Base-by-base conservation (phyloP, 2,888 invertebrate genomes). In the Ferrisia virgata region DNA sequence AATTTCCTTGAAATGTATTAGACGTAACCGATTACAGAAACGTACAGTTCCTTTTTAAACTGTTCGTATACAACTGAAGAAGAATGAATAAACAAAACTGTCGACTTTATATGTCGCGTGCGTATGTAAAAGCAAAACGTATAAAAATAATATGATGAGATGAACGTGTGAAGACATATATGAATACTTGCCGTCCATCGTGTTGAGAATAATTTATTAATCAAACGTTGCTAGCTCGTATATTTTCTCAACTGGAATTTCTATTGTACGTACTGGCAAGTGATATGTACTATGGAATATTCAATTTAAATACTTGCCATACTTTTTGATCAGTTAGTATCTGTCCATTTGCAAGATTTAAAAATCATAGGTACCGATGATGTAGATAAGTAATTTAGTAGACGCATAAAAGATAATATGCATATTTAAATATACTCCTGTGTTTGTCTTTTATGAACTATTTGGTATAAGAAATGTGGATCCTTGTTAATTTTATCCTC, bases 51-150 rank as follows among this genome's bases (percentile, higher is more conserved):
- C 76, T 83, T 83, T 83, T 82, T 83, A 72, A 72, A 81, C 81
- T 36, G 33, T 76, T 76, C 72, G 72, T 76, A n/a, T n/a, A 76
- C 72, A 76, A 13, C 72, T 76, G 58, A 83, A 76, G 43, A 72
- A 43, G 83, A 72, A 83, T 76, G 83, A 83, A 83, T 83, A 83
- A 83, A 83, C 72, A 76, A 83, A 83, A 83, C 83, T 81, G 81
- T 83, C 83, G 83, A 83, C 83, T 83, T 76, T 83, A 72, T 83
- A 83, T 83, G 83, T 83, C 83, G 83, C 83, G 83, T 83, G 83
- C 83, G 83, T 83, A 76, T 83, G 83, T 83, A 83, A 83, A 83
- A 83, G 83, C 76, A 76, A 81, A 83, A 76, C 72, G 83, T 81
- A 81, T 83, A 83, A 76, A 72, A 83, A 72, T 83, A 72, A 83